phyloP scores from a whole-genome alignment of 2,113 vertebrate species.

The Ramphastos sulfuratus region DNA sequence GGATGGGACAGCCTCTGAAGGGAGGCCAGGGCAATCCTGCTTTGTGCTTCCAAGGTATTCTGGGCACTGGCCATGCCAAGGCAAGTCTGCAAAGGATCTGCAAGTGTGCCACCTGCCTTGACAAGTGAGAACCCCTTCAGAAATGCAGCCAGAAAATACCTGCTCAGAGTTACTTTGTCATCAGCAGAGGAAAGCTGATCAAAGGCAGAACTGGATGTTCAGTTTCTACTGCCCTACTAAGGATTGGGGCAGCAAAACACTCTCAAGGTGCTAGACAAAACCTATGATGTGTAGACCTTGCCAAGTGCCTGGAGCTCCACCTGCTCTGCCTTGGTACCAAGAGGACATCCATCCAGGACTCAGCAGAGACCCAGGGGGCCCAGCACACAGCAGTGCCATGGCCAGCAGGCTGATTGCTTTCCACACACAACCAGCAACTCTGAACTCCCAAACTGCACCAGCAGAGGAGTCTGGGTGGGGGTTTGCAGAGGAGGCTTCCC shows the following conservation, averaged over 20 bases:
- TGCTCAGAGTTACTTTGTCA: background rate
- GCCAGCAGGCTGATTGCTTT: background rate
- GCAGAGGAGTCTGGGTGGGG: background rate
- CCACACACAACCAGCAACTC: background rate
- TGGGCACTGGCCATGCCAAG: background rate
- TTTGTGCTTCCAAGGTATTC: background rate
- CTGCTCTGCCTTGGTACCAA: background rate
- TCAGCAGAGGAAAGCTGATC: background rate
- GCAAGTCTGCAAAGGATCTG: background rate
- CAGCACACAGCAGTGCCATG: fast-evolving
- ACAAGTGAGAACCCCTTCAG: background rate
- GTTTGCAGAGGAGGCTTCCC: background rate
- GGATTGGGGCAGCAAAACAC: background rate
- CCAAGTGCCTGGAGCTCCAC: background rate
- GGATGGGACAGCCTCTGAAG: background rate
- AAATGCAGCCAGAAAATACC: background rate
- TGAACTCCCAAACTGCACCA: background rate
- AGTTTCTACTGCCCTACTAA: background rate
- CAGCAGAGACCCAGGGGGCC: fast-evolving
- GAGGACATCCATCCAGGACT: background rate
- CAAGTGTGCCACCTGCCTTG: background rate
- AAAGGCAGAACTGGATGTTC: background rate
- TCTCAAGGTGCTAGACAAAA: background rate
- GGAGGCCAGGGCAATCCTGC: background rate
- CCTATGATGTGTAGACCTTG: background rate